Evolutionary conservation across 2,888 invertebrate species (phyloP).

Genomic region (Cataglyphis altisquamis): DNA sequence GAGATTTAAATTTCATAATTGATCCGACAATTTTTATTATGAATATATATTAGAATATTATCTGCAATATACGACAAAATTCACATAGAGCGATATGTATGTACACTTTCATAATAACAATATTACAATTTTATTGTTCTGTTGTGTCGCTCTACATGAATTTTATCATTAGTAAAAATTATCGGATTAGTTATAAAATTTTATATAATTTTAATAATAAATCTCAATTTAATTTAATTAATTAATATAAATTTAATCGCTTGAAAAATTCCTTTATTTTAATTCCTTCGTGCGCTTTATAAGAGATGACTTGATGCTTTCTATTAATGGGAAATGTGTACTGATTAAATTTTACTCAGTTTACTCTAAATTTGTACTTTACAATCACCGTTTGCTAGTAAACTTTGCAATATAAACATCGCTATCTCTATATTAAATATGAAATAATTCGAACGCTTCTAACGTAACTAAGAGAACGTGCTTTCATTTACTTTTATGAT

Average conservation of each 20-base stretch:
- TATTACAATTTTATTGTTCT: too few species aligned
- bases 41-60: background rate
- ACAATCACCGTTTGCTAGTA: background rate
- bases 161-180: background rate
- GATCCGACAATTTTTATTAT: background rate
- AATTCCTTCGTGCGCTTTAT: background rate
- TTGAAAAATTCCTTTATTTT: conserved; percentile 4
- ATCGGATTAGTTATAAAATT: background rate
- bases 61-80: background rate
- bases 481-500: background rate
- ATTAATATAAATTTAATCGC: background rate
- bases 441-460: background rate
- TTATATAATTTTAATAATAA: background rate
- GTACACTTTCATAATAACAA: too few species aligned
- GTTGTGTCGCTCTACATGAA: too few species aligned
- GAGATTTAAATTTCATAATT: conserved; percentile 5
- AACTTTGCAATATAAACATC: background rate
- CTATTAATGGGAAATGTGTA: background rate
- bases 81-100: too few species aligned
- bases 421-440: background rate
- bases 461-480: background rate
- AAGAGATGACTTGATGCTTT: background rate
- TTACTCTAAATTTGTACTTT: conserved; percentile 12
- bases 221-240: conserved; percentile 15
- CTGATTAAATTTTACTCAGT: background rate